Base-by-base conservation (phyloP, 1,140 invertebrate genomes). In the Drosophila prosaltans region DNA sequence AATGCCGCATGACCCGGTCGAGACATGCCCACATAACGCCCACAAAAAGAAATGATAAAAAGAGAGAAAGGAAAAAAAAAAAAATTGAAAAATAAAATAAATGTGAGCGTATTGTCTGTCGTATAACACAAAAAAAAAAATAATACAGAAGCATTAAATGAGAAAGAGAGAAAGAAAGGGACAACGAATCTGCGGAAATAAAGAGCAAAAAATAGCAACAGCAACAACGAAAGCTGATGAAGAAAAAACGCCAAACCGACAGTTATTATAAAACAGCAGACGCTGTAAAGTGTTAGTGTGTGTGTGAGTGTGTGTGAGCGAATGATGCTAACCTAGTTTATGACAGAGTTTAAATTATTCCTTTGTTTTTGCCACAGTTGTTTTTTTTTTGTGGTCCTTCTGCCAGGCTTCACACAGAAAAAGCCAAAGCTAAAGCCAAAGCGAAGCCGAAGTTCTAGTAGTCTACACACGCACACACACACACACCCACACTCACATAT, bases 281-380 rank as follows among this genome's bases (percentile, higher is more conserved):
- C 40, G 48, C 48, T 60, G 41, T 51, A 65, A 48, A 65, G 60
- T 74, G 57, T 57, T 41, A 57, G 65, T 30, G 51, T 58, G 41
- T 43, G 62, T 24, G 40, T 59, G 28, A 24, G 69, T n/a, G 21
- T 40, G 58, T 40, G 58, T 74, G 74, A 63, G 77, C 8, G 45
- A 78, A 55, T 66, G 69, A 80, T 84, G 83, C 84, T 89, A 88
- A 88, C 80, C 83, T 89, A 88, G 83, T 88, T 88, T 88, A 88
- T 88, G 84, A 89, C 83, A 74, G 80, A 88, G 83, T 88, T 88
- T 89, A 88, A 88, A 88, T 88, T 88, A 88, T 88, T 78, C 82
- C 80, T 88, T 88, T 88, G 83, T 88, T 88, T 89, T 86, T 80
- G 58, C 80, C 73, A 72, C 83, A 70, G 72, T 51, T 78, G 55